phyloP scores from a whole-genome alignment of 2,797 vertebrate genomes.

The Brotula barbata region DNA sequence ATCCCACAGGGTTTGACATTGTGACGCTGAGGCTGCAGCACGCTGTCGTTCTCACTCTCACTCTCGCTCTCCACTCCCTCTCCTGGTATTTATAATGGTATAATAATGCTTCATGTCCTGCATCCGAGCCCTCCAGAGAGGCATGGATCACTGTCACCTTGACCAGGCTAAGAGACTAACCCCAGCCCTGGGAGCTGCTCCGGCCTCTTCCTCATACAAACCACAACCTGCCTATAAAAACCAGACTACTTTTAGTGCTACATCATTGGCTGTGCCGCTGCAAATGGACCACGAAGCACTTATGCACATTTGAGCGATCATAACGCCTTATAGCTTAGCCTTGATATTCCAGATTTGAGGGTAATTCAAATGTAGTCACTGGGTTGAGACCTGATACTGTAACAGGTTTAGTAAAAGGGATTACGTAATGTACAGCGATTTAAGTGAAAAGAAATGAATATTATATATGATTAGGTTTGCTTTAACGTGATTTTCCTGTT shows the following conservation, averaged over 20 bases:
- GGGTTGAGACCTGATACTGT: no score
- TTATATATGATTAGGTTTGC: no score
- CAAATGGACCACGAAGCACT: slow-evolving; percentile 22
- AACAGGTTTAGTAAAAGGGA: no score
- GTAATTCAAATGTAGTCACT: no score
- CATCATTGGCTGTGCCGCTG: slow-evolving; percentile 23
- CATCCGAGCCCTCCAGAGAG: slow-evolving; percentile 52
- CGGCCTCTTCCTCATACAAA: slow-evolving; percentile 39
- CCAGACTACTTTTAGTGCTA: slow-evolving; percentile 43
- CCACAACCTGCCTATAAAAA: slow-evolving; percentile 28
- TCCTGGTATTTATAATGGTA: slow-evolving; percentile 47
- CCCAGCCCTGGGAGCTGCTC: slow-evolving; percentile 43
- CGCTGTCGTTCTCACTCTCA: slow-evolving; percentile 6
- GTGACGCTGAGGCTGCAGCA: slow-evolving; percentile 36
- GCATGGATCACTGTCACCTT: slow-evolving; percentile 71
- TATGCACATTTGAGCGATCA: slow-evolving; percentile 17
- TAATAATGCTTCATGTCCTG: slow-evolving; percentile 49
- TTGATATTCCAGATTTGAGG: no score
- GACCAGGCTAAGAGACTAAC: slow-evolving; percentile 58
- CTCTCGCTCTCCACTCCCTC: slow-evolving; percentile 34
- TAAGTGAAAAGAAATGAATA: no score
- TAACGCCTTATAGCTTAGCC: no score
- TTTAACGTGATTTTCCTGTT: no score
- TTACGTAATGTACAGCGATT: no score
- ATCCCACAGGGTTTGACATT: slow-evolving; percentile 45